These are phyloP conservation scores for Notolepis coatsorum DNA, from an alignment of 2,797 vertebrate genomes.

Conservation along the genomic window DNA sequence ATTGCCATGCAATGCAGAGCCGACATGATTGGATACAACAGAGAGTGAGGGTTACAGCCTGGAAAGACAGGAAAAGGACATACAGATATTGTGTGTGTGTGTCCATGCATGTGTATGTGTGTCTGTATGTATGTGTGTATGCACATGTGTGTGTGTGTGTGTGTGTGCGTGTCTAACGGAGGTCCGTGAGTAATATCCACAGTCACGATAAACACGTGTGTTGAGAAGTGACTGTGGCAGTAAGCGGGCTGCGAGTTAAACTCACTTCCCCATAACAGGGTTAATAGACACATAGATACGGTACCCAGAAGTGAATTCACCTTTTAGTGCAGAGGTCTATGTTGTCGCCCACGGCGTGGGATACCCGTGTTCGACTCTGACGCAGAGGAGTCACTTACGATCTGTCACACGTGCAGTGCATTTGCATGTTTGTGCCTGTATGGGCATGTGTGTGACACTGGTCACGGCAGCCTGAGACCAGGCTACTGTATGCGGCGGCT, in stretches of 20 bases:
- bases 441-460: not conserved
- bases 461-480: conserved; percentile 18
- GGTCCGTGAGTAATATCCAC: too few relatives aligned
- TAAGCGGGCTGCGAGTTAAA: too few relatives aligned
- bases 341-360: too few relatives aligned
- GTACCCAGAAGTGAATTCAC: too few relatives aligned
- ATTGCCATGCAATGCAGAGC: conserved; percentile 56
- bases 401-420: too few relatives aligned
- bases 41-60: conserved; percentile 1
- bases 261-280: too few relatives aligned
- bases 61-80: not conserved
- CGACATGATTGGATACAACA: conserved; percentile 27
- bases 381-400: too few relatives aligned
- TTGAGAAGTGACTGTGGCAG: too few relatives aligned
- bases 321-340: too few relatives aligned
- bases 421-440: conserved; percentile 4
- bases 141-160: not conserved
- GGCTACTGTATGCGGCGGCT: conserved; percentile 9
- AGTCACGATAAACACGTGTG: too few relatives aligned
- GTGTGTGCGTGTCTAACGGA: not conserved
- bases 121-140: not conserved
- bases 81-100: conserved; percentile 2
- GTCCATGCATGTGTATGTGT: not conserved
- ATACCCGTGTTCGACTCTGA: too few relatives aligned
- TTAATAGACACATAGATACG: too few relatives aligned